A percentile compares a stretch with the other conserved stretches of the same genome.
Conservation (phyloP, 2,113 vertebrate genomes). For the Scomber japonicus region DNA sequence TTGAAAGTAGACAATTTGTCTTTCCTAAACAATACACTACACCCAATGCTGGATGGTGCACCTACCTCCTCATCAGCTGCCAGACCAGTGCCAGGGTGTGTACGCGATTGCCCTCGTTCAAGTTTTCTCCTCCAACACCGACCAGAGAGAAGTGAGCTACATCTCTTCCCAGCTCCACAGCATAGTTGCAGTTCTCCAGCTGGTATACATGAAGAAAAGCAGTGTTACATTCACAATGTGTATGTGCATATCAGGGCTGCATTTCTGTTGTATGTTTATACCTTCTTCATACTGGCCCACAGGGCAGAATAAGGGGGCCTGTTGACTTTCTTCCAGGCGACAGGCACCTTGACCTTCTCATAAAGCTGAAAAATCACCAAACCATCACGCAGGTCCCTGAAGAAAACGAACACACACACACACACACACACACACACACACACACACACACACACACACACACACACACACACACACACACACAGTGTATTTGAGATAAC, state of each 20-base stretch:
- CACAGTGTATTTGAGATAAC: too few species aligned
- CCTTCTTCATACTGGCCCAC: conserved; percentile 96
- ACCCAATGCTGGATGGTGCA: background rate
- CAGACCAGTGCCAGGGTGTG: conserved; percentile 94
- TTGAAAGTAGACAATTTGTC: background rate
- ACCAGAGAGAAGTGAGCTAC: conserved; percentile 95
- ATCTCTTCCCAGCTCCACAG: conserved; percentile 90
- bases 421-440: too few species aligned
- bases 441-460: background rate
- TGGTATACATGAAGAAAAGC: conserved; percentile 45
- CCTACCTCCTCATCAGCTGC: conserved; percentile 97
- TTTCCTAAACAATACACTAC: background rate
- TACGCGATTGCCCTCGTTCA: conserved; percentile 92
- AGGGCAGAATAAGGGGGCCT: conserved; percentile 90
- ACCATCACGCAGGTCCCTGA: conserved; percentile 85
- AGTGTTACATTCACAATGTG: background rate
- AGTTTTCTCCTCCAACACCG: conserved; percentile 93
- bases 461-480: background rate
- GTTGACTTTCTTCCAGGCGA: conserved; percentile 93
- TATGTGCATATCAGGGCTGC: background rate
- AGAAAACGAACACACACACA: conserved; percentile 14
- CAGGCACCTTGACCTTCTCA: conserved; percentile 89
- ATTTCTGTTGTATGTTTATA: background rate
- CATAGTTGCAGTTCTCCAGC: conserved; percentile 99
- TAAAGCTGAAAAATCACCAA: conserved; percentile 95